Evolutionary conservation across 2,113 vertebrate species (phyloP).

Genomic region (Callocephalon fimbriatum): DNA sequence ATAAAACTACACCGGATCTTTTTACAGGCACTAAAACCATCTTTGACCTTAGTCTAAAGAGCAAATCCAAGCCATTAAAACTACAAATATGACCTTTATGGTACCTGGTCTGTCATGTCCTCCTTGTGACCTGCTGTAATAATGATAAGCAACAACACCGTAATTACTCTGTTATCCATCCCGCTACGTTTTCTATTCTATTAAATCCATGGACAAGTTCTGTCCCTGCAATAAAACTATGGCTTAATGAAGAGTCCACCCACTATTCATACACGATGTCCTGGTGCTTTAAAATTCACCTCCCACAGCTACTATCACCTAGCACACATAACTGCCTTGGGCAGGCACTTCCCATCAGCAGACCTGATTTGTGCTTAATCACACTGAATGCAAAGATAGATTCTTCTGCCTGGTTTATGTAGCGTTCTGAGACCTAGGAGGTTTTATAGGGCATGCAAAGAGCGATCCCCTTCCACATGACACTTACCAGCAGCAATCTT

Average conservation of each 20-base stretch:
- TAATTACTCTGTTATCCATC: not conserved
- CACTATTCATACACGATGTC: fast-evolving
- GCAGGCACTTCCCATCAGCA: not conserved
- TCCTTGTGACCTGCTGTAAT: not conserved
- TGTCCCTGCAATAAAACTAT: not conserved
- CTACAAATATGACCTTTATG: not conserved
- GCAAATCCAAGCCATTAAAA: not conserved
- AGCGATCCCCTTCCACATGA: not conserved
- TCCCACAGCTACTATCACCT: not conserved
- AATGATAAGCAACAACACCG: fast-evolving
- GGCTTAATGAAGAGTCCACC: not conserved
- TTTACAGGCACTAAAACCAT: not conserved
- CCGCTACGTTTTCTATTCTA: not conserved
- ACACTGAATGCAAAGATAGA: not conserved
- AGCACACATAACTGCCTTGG: not conserved
- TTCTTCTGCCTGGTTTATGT: not conserved
- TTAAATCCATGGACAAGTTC: not conserved
- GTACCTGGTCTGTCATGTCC: not conserved
- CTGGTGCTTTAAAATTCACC: not conserved
- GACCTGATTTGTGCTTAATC: not conserved
- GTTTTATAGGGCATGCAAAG: not conserved
- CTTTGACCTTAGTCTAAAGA: not conserved
- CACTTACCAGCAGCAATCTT: not conserved
- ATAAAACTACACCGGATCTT: not conserved
- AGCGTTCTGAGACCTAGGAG: not conserved